Evolutionary conservation across 2,888 invertebrate species (phyloP), one percentile per base, ranked within the genome.

Genomic region (Ferrisia virgata): DNA sequence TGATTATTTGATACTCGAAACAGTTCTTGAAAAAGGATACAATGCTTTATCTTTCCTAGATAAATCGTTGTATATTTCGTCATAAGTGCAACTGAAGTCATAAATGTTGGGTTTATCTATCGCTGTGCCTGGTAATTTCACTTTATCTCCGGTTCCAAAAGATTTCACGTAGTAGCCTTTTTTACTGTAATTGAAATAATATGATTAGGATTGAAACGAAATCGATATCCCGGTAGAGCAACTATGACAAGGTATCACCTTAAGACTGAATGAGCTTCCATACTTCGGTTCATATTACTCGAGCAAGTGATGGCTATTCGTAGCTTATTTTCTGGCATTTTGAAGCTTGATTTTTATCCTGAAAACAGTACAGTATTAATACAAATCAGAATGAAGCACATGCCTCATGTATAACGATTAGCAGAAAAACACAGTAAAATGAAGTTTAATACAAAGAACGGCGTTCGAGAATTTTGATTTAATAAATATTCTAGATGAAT

Each of bases 231-330:
- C 6, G 72, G 6, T n/a, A n/a, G 11, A n/a, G 5, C 11, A 3
- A 22, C n/a, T n/a, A 31, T 5, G 9, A 53, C 28, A 25, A 1
- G 6, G 13, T 11, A 25, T 81, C 89, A 93, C 93, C 92, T 91
- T 79, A 99, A 90, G 89, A 98, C 97, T 85, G 96, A 96, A 90
- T 99, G 99, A 18, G 99, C 99, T 90, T 99, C 99, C 99, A 99
- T 99, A 87, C 98, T 98, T 85, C 99, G 92, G 89, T 99, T 99
- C 97, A 99, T 99, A 89, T 99, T 99, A 88, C 98, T 98, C 9
- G 99, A 99, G 90, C 99, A 99, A 87, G 98, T 96, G 84, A 99
- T 97, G 31, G 99, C 99, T 87, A 99, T 92, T 87, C 92, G 93
- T 87, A 95, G 89, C 87, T 87, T 86, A 43, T 82, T 82, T 11